Conservation (phyloP, 2,113 vertebrate genomes). For the Alexandromys fortis region DNA sequence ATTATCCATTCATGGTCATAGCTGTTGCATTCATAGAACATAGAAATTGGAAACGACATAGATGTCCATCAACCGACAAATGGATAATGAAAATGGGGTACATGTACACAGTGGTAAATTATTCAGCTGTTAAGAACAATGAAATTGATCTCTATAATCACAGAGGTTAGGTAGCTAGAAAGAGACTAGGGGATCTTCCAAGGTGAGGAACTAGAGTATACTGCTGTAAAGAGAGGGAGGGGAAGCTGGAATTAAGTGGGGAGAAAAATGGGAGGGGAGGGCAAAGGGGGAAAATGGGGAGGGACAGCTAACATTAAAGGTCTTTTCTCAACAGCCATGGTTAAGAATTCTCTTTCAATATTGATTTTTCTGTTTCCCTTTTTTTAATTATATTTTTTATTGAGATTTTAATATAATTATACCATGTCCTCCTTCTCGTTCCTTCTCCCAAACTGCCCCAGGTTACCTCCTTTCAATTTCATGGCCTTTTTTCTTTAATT, state of each 20-base stretch:
- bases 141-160: not conserved
- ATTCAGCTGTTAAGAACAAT: not conserved
- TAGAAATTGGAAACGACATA: not conserved
- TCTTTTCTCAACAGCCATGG: constrained; percentile 83
- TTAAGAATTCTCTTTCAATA: constrained; percentile 79
- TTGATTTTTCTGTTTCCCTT: constrained; percentile 81
- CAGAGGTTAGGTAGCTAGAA: not conserved
- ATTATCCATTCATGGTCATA: too few relatives aligned
- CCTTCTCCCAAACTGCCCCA: not conserved
- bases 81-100: not conserved
- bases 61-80: not conserved
- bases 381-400: constrained; percentile 50
- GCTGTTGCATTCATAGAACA: too few relatives aligned
- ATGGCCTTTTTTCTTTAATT: not conserved
- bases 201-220: not conserved
- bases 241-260: too few relatives aligned
- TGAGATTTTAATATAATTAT: not conserved
- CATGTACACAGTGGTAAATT: not conserved
- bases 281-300: too few relatives aligned
- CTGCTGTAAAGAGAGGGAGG: not conserved
- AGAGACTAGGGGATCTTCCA: not conserved
- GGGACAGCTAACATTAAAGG: not conserved
- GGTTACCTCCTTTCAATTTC: not conserved
- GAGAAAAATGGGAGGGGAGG: not conserved
- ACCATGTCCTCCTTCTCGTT: not conserved